These are phyloP conservation scores for Thymallus thymallus DNA, from an alignment of 2,113 vertebrate species.

Conservation along the genomic window DNA sequence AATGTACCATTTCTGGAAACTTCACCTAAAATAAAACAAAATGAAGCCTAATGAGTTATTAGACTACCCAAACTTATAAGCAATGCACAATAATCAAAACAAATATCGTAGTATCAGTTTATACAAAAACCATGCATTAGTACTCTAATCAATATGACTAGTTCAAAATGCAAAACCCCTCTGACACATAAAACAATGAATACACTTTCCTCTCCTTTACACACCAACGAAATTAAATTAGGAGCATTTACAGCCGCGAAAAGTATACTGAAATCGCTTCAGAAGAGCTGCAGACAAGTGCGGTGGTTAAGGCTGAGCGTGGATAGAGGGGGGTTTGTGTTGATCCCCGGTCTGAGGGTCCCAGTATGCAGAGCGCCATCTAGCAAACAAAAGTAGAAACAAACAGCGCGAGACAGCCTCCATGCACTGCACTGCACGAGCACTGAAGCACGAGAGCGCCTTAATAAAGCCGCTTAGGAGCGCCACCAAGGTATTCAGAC, in stretches of 20 bases:
- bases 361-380: slow-evolving; percentile 91
- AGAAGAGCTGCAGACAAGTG: slow-evolving; percentile 35
- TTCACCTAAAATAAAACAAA: no score
- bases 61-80: not conserved
- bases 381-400: slow-evolving; percentile 87
- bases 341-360: slow-evolving; percentile 71
- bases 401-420: slow-evolving; percentile 60
- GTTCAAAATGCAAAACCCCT: not conserved
- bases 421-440: slow-evolving; percentile 40
- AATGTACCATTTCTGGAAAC: no score
- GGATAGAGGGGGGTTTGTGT: slow-evolving; percentile 44
- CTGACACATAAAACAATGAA: slow-evolving; percentile 17
- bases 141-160: not conserved
- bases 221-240: not conserved
- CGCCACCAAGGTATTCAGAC: no score
- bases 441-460: slow-evolving; percentile 36
- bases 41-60: no score
- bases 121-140: not conserved
- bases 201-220: slow-evolving; percentile 14
- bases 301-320: slow-evolving; percentile 35
- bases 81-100: not conserved
- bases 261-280: slow-evolving; percentile 28
- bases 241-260: slow-evolving; percentile 37
- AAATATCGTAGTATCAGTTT: not conserved
- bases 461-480: slow-evolving; percentile 34